Evolutionary conservation across 2,888 invertebrate species (phyloP), one percentile per base, ranked within the genome.

Genomic region (Coelopa pilipes): DNA sequence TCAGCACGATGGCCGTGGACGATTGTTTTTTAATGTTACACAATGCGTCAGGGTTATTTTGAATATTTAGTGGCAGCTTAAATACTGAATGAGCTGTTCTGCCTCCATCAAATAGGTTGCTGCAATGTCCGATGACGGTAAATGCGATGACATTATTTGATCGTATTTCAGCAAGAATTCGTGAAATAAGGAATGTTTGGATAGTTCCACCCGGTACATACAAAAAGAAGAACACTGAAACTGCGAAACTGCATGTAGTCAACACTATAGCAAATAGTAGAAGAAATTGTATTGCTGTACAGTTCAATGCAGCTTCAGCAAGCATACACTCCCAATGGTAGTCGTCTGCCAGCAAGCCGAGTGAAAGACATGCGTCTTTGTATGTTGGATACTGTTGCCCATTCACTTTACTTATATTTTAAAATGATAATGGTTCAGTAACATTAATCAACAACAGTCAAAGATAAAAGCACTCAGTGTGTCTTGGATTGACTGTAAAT

Each of bases 401-500:
- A 55, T 68, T 60, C 34, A 70, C 62, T 62, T 24, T 62, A 62
- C 53, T n/a, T 62, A 65, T 19, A 71, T 74, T 21, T 70, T 67
- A 21, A 55, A 74, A 71, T 49, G 47, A 67, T 57, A 68, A 50
- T 57, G 72, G 21, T 24, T 47, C 66, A n/a, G 21, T 60, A 62
- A 72, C 49, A 46, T 69, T 71, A 82, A 80, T 80, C 80, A 83
- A 71, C 11, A 75, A n/a, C 50, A 74, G 73, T 19, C 70, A 63
- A 47, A 74, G 67, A 34, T 60, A 73, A 77, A 79, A 85, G 76
- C 81, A 84, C 70, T 84, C 81, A 71, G 76, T 78, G 21, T 81
- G 77, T 73, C 71, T 84, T 57, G 82, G 81, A 83, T 83, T 82
- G 13, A 84, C 82, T 76, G 83, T 75, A 76, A 84, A 85, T 72